These are phyloP conservation scores for Drosophila insularis DNA, from an alignment of 1,140 invertebrate genomes.

Conservation along the genomic window DNA sequence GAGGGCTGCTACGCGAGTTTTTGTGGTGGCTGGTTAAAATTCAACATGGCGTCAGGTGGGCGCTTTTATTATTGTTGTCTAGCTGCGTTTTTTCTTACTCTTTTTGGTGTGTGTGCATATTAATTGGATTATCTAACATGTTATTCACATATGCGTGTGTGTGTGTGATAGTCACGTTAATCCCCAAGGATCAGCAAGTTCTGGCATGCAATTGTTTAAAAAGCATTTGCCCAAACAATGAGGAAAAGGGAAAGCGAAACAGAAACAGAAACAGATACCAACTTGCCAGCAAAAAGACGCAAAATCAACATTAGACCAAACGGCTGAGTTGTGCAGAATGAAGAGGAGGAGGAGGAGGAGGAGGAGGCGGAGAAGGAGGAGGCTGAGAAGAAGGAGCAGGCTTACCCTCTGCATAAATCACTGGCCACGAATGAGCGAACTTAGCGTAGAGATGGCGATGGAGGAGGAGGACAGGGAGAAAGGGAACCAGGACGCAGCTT, in stretches of 20 bases:
- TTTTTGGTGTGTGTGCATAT: conserved; percentile 18
- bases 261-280: conserved; percentile 8
- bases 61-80: conserved; percentile 21
- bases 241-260: conserved; percentile 7
- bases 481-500: conserved; percentile 12
- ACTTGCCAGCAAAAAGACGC: conserved; percentile 62
- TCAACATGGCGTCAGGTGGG: conserved; percentile 15
- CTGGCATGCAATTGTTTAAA: conserved; percentile 76
- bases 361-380: not conserved
- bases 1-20: not conserved
- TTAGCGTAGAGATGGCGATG: not conserved
- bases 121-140: conserved; percentile 26
- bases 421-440: conserved; percentile 15
- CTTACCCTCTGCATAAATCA: conserved; percentile 62
- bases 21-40: conserved; percentile 9
- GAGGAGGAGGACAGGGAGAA: too few relatives aligned
- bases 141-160: conserved; percentile 12
- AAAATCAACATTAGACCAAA: conserved; percentile 72
- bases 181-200: conserved; percentile 61
- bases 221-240: conserved; percentile 74
- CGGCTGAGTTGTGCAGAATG: not conserved
- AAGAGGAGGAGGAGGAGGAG: not conserved
- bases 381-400: not conserved
- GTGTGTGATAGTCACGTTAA: conserved; percentile 64
- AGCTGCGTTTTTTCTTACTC: conserved; percentile 14